Conservation (phyloP, 2,797 vertebrate species). For the Sebastolobus altivelis region DNA sequence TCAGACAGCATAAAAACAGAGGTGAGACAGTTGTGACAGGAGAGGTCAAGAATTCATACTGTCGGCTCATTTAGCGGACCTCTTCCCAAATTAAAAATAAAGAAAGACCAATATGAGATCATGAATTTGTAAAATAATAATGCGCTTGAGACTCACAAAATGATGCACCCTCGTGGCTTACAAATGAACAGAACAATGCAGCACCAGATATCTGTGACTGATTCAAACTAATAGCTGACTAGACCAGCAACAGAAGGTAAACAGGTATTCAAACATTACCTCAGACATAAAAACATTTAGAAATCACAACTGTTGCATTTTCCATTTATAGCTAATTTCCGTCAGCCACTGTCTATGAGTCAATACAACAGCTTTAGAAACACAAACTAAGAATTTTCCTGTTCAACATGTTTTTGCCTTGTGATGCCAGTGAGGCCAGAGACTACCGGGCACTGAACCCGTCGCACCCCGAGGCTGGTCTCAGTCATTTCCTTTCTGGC, state of each 20-base stretch:
- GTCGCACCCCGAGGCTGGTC: slow-evolving; percentile 49
- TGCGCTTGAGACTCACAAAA: not conserved
- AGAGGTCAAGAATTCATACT: not conserved
- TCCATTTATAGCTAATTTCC: not conserved
- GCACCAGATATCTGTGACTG: not conserved
- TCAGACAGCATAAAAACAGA: not conserved
- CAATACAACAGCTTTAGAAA: not conserved
- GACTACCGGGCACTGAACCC: slow-evolving; percentile 39
- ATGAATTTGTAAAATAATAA: not conserved
- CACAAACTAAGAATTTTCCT: not conserved
- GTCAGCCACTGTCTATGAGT: not conserved
- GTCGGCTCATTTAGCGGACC: not conserved
- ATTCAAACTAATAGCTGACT: not conserved
- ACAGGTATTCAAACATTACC: not conserved
- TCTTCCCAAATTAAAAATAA: not conserved
- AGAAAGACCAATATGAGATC: not conserved
- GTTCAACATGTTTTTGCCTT: slow-evolving; percentile 15
- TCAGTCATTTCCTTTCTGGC: slow-evolving; percentile 75
- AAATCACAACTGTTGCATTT: not conserved
- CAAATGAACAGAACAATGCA: not conserved
- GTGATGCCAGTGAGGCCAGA: slow-evolving; percentile 26
- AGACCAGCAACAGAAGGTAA: not conserved
- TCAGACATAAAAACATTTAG: not conserved
- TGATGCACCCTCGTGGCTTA: not conserved
- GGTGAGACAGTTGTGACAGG: not conserved